A percentile compares a stretch with the other conserved stretches of the same genome.
Evolutionary conservation across 2,888 invertebrate species (phyloP).

Genomic region (Pedicia rivosa): DNA sequence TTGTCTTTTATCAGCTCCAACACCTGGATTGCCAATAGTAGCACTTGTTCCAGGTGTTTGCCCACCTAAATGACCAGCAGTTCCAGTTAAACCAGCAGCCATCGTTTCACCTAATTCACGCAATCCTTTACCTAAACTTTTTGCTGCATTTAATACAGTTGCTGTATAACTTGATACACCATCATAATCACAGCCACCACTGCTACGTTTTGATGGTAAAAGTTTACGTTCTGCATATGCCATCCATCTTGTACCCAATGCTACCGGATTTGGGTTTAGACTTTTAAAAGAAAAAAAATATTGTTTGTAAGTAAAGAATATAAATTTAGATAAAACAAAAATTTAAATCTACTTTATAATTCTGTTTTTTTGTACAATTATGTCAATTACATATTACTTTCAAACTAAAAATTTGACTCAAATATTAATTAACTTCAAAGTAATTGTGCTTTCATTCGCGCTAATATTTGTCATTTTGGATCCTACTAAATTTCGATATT

Average conservation of each 20-base stretch:
- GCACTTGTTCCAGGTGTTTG: conserved; percentile 33
- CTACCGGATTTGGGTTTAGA: conserved; percentile 57
- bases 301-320: too few species aligned
- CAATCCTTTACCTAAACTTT: conserved; percentile 80
- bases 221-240: conserved; percentile 79
- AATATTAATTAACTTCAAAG: too few species aligned
- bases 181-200: conserved; percentile 72
- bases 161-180: conserved; percentile 82
- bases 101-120: conserved; percentile 83
- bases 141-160: conserved; percentile 86
- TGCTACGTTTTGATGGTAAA: conserved; percentile 57
- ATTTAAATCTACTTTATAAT: too few species aligned
- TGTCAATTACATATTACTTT: too few species aligned
- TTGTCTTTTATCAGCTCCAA: conserved; percentile 45
- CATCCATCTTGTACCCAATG: conserved; percentile 72
- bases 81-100: conserved; percentile 74
- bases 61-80: conserved; percentile 25
- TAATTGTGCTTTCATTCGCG: too few species aligned
- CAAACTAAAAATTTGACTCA: too few species aligned
- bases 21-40: conserved; percentile 24
- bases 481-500: too few species aligned
- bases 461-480: too few species aligned
- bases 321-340: conserved; percentile 30
- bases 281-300: conserved; percentile 13
- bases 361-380: too few species aligned